Evolutionary conservation across 2,888 invertebrate species (phyloP), one percentile per base, ranked within the genome.

Genomic region (Tinea pellionella): DNA sequence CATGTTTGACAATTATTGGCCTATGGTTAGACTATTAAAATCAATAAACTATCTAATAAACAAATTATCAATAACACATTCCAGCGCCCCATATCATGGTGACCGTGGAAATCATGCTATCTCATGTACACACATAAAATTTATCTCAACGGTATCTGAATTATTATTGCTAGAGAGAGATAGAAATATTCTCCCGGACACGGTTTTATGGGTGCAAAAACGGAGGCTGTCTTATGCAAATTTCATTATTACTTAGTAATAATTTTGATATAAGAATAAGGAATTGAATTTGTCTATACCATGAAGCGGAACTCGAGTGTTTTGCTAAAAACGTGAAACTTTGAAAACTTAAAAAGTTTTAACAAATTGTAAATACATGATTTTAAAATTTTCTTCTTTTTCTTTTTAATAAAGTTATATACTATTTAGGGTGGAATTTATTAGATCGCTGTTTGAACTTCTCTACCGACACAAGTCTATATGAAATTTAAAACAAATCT

Each of bases 371-470:
- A 53, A 53, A 53, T 53, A 53, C 47, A 47, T 47, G 1, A 24
- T 53, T 53, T 24, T 53, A 24, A 53, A 53, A 2, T 47, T 18
- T 2, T 47, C 15, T 18, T 18, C 47, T 47, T 47, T n/a, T 47
- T n/a, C 6, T 4, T 47, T 47, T 16, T 47, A 47, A 47, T 13
- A 15, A 47, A 16, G 4, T 18, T 6, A 37, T 37, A 9, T 37
- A 37, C 37, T 37, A 37, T 37, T 37, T 37, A 37, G 37, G 37
- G 37, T 47, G 13, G n/a, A 47, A 47, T 47, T 8, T n/a, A 16
- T 47, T 9, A n/a, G 15, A 47, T 16, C 12, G 24, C 53, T 53
- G 53, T 53, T 53, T 53, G 53, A 53, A 53, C 53, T 53, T 53
- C 12, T 53, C 53, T 53, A 18, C 24, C 6, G 9, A 53, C 53